A percentile compares a stretch with the other conserved stretches of the same genome.
phyloP scores from a whole-genome alignment of 2,113 vertebrate species.

The Piprites chloris region DNA sequence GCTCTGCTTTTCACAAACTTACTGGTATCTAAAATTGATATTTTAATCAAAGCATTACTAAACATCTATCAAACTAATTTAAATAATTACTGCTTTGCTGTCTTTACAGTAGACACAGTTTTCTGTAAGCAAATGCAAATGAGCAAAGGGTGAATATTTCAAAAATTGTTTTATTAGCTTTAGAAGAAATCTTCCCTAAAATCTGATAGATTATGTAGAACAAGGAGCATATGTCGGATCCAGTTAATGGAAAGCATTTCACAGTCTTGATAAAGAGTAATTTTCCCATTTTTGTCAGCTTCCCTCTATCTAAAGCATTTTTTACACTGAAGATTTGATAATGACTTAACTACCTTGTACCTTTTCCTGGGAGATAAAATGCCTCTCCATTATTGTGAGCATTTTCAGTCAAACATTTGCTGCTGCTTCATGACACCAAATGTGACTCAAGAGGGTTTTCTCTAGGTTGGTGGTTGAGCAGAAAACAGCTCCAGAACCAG shows the following conservation, averaged over 20 bases:
- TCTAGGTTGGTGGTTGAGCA: not conserved
- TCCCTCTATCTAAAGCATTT: not conserved
- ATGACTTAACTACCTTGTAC: not conserved
- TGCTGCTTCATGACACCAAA: not conserved
- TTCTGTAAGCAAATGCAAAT: conserved; percentile 53
- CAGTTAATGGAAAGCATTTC: not conserved
- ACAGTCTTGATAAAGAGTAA: not conserved
- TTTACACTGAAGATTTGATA: not conserved
- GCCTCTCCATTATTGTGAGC: not conserved
- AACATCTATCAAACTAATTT: conserved; percentile 45
- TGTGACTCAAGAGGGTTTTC: not conserved
- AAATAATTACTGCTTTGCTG: conserved; percentile 52
- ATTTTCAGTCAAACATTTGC: not conserved
- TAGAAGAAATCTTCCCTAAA: not conserved
- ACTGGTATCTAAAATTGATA: conserved; percentile 16
- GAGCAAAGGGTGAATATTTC: conserved; percentile 15
- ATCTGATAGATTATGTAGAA: not conserved
- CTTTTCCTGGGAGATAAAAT: not conserved
- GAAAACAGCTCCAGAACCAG: not conserved
- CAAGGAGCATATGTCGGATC: not conserved
- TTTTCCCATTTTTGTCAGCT: not conserved
- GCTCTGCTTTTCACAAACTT: not conserved
- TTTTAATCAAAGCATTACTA: conserved; percentile 44
- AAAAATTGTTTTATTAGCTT: not conserved
- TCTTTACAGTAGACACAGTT: conserved; percentile 42